Conservation (phyloP, 1,140 invertebrate genomes). For the Hydropsyche tenuis region DNA sequence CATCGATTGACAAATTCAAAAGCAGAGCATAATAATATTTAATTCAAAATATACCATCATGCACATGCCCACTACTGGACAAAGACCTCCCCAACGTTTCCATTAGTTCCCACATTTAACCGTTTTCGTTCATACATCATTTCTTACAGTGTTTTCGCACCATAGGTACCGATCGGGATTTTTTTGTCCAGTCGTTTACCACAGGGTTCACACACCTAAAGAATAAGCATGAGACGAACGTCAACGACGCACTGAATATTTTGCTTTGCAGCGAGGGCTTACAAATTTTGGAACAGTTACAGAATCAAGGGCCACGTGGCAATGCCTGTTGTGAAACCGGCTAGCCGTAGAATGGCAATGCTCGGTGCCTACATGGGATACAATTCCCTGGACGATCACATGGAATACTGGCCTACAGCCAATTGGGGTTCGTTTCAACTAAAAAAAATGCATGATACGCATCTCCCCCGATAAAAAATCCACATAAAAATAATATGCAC, state of each 20-base stretch:
- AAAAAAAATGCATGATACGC: neutral
- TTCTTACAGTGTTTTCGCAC: too few relatives aligned
- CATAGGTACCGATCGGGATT: neutral
- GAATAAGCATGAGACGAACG: neutral
- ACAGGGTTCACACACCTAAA: neutral
- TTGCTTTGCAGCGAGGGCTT: constrained; percentile 63
- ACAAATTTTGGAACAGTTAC: constrained; percentile 63
- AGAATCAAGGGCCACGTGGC: constrained; percentile 43
- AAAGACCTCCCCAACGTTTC: too few relatives aligned
- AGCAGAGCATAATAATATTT: too few relatives aligned
- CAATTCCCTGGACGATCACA: constrained; percentile 61
- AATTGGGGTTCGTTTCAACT: constrained; percentile 63
- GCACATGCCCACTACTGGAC: too few relatives aligned
- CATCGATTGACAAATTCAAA: too few relatives aligned
- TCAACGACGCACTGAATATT: constrained; percentile 38
- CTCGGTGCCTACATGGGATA: constrained; percentile 63
- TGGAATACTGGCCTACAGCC: constrained; percentile 65
- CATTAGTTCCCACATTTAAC: too few relatives aligned
- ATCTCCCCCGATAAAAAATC: neutral
- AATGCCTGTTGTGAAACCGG: constrained; percentile 53
- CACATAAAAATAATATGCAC: constrained; percentile 10
- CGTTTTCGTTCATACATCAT: too few relatives aligned
- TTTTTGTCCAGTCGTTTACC: too few relatives aligned
- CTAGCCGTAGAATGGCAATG: constrained; percentile 55
- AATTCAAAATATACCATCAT: too few relatives aligned